Base-by-base conservation (phyloP, 2,888 invertebrate species). In the Troides aeacus region DNA sequence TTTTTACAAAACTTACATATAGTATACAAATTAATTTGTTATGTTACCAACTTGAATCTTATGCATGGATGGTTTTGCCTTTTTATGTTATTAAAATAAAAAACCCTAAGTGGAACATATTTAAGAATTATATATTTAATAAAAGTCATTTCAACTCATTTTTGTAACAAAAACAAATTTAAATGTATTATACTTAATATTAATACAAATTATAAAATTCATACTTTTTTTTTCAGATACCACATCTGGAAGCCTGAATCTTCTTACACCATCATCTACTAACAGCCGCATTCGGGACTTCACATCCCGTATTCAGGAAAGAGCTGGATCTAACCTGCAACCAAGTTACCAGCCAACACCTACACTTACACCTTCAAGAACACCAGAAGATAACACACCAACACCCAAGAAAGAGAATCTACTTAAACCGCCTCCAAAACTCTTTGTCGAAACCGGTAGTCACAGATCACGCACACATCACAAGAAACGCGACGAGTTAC, bases 181-280 rank as follows among this genome's bases (percentile, higher is more conserved):
- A 15, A 15, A 15, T 15, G 15, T 12, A 53, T 53, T 6, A n/a
- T 18, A 53, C 2, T 15, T 46, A 50, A 5, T 57, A 21, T 57
- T 24, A 18, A 58, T 24, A 58, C 4, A 23, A 58, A 58, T 58
- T 58, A 58, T 58, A 21, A 23, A 23, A 5, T 6, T 7, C 23
- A 58, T 23, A 21, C 60, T 56, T 15, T 59, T 17, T 17, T 12
- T 64, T 72, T 56, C 88, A 93, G 93, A 93, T 88, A 93, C 93
- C 79, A 94, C 94, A 76, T 94, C 94, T 66, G 94, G 94, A 78
- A 94, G 94, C 75, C 81, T 94, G 77, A 94, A 94, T 83, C 92
- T 94, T 78, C 88, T 94, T 68, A 94, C 94, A 60, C 94, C 94
- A 21, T 93, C 94, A 17, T 94, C 94, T 1, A 93, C 94, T 8